Conservation (phyloP, 1,140 invertebrate species). For the Ips nitidus region DNA sequence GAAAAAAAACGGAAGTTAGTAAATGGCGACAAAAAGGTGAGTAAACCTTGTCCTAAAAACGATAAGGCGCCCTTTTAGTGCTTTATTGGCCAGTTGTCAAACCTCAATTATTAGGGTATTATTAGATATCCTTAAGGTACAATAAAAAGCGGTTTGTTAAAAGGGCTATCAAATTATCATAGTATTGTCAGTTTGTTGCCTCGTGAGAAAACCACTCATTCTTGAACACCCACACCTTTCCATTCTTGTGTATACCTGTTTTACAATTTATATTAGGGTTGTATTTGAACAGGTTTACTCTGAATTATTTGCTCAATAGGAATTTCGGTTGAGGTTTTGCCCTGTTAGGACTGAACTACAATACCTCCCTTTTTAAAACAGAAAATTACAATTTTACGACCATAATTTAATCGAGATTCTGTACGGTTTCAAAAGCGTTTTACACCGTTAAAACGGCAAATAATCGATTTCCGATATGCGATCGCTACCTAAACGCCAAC, state of each 20-base stretch:
- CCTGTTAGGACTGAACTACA: background rate
- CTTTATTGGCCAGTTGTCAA: slow-evolving; percentile 23
- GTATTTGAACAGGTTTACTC: slow-evolving; percentile 34
- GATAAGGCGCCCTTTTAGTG: slow-evolving; percentile 6
- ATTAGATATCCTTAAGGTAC: slow-evolving; percentile 24
- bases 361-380: background rate
- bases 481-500: background rate
- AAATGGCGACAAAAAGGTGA: background rate
- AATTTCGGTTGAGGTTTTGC: background rate
- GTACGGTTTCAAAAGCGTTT: background rate
- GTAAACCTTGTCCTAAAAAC: too few relatives aligned
- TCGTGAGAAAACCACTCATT: slow-evolving; percentile 34
- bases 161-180: slow-evolving; percentile 32
- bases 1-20: background rate
- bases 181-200: slow-evolving; percentile 31
- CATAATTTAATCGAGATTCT: too few relatives aligned
- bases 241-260: slow-evolving; percentile 32
- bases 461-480: background rate
- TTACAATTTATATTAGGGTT: slow-evolving; percentile 35
- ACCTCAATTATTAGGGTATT: slow-evolving; percentile 23
- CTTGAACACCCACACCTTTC: slow-evolving; percentile 33
- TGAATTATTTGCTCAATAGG: slow-evolving; percentile 33
- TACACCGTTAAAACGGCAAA: background rate
- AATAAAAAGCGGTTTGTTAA: slow-evolving; percentile 24
- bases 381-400: too few relatives aligned